Conservation (phyloP, 2,797 vertebrate species). For the Betta splendens region DNA sequence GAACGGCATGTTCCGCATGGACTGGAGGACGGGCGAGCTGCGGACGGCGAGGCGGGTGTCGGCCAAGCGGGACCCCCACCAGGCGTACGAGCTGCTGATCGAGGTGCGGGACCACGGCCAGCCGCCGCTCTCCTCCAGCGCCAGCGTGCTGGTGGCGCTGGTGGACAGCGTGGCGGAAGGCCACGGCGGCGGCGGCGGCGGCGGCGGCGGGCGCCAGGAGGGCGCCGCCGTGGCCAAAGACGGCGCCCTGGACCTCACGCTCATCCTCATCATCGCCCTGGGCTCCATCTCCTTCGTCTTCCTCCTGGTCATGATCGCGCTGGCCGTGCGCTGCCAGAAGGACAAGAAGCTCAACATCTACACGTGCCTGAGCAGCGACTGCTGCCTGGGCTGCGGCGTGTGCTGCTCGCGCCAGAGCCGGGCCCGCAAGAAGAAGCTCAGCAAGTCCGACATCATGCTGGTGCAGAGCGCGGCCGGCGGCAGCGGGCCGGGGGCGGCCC, state of each 20-base stretch:
- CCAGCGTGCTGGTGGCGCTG: slow-evolving; percentile 87
- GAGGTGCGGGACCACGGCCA: slow-evolving; percentile 96
- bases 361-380: slow-evolving; percentile 91
- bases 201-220: slow-evolving; percentile 67
- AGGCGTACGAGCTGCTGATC: slow-evolving; percentile 91
- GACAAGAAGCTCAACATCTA: slow-evolving; percentile 96
- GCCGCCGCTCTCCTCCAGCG: slow-evolving; percentile 93
- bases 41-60: slow-evolving; percentile 89
- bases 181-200: slow-evolving; percentile 67
- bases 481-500: slow-evolving; percentile 80
- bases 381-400: slow-evolving; percentile 88
- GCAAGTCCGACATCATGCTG: slow-evolving; percentile 98
- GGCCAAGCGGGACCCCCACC: slow-evolving; percentile 88
- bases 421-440: slow-evolving; percentile 95
- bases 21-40: slow-evolving; percentile 95
- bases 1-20: slow-evolving; percentile 93
- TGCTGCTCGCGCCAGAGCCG: slow-evolving; percentile 90
- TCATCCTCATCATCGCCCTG: slow-evolving; percentile 96
- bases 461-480: slow-evolving; percentile 90
- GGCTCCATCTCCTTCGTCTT: slow-evolving; percentile 96
- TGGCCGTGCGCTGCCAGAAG: slow-evolving; percentile 96
- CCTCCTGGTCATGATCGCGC: slow-evolving; percentile 96
- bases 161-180: slow-evolving; percentile 89
- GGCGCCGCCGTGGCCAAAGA: slow-evolving; percentile 84
- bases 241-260: slow-evolving; percentile 89